Percentiles rank a stretch among this genome's conserved stretches.
These are phyloP conservation scores for Pogonus chalceus DNA, from an alignment of 1,140 invertebrate species.

Conservation along the genomic window DNA sequence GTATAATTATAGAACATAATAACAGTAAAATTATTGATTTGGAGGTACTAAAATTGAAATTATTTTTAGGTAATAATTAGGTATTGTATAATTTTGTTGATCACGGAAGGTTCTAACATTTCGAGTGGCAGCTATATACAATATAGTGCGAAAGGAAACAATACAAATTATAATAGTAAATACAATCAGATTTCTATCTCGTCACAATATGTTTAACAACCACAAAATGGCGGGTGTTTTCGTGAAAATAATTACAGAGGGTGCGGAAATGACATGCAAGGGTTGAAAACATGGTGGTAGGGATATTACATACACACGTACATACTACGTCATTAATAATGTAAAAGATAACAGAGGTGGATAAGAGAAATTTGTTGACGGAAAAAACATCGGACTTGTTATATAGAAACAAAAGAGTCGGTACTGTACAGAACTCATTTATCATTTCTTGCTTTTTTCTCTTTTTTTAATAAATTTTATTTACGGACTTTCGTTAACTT, in stretches of 20 bases:
- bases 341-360: neutral
- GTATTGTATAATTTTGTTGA: no score
- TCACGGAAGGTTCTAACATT: no score
- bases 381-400: neutral
- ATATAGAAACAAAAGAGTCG: neutral
- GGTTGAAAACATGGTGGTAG: neutral
- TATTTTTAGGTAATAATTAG: no score
- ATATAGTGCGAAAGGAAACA: neutral
- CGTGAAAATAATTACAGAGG: conserved; percentile 5
- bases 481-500: conserved; percentile 3
- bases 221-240: neutral
- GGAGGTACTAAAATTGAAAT: no score
- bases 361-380: neutral
- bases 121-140: no score
- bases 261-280: neutral
- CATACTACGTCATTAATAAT: neutral
- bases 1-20: no score
- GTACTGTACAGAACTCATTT: neutral
- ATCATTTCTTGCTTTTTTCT: neutral
- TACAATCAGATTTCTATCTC: conserved; percentile 1
- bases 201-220: conserved; percentile 3
- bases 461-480: neutral
- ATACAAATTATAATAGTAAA: conserved; percentile 1
- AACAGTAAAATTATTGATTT: no score
- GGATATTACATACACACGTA: neutral